Percentiles rank a stretch among this genome's conserved stretches.
Conservation (phyloP, 2,797 vertebrate species). For the Phalloptychus januarius region DNA sequence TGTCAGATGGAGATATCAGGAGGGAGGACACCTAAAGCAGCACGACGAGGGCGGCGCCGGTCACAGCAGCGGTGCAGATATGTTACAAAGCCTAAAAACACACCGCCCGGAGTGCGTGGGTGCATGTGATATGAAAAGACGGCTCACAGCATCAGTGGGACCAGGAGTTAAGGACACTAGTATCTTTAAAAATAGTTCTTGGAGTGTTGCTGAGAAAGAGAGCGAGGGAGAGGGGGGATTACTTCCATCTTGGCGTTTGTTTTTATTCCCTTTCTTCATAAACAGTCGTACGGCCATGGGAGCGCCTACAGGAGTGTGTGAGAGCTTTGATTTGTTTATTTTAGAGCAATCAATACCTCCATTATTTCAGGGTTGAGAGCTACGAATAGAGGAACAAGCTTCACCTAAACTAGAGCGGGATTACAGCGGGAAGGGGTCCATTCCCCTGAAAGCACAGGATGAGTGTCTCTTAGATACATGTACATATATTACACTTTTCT, state of each 20-base stretch:
- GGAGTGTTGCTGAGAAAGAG: constrained; percentile 20
- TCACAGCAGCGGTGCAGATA: constrained; percentile 73
- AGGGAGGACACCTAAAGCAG: constrained; percentile 50
- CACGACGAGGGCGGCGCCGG: constrained; percentile 61
- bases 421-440: constrained; percentile 47
- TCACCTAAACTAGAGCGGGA: constrained; percentile 36
- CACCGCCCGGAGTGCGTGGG: constrained; percentile 57
- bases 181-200: constrained; percentile 28
- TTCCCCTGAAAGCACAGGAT: constrained; percentile 72
- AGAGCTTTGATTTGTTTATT: constrained; percentile 1
- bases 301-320: constrained; percentile 31
- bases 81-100: constrained; percentile 74
- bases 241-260: constrained; percentile 14
- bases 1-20: constrained; percentile 4
- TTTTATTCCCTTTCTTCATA: constrained; percentile 45
- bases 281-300: constrained; percentile 70
- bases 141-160: constrained; percentile 70
- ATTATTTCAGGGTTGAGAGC: constrained; percentile 31
- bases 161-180: constrained; percentile 58
- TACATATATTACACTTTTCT: constrained; percentile 81
- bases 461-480: constrained; percentile 79
- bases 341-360: constrained; percentile 34
- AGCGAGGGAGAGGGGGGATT: constrained; percentile 8
- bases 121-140: constrained; percentile 69
- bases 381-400: constrained; percentile 24